Percentiles rank a stretch among this genome's conserved stretches.
phyloP scores from a whole-genome alignment of 2,888 invertebrate species.

The Pollenia angustigena region DNA sequence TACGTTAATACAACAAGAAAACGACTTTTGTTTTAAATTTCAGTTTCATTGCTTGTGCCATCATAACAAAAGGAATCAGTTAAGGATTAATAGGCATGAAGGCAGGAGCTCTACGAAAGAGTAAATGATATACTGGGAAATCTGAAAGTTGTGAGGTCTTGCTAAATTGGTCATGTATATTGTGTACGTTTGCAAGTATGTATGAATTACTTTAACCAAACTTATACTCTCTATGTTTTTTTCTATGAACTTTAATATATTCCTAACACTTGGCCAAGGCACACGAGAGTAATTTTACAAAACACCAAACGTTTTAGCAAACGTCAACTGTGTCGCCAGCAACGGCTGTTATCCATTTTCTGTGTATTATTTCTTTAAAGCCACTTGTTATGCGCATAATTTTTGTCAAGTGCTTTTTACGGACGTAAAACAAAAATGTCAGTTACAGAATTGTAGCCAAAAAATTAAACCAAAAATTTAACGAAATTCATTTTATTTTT shows the following conservation, averaged over 20 bases:
- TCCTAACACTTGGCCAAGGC: slow-evolving; percentile 11
- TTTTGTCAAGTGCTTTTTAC: slow-evolving; percentile 61
- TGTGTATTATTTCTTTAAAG: slow-evolving; percentile 64
- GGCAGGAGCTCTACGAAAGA: background rate
- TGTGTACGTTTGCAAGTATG: background rate
- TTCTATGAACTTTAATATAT: slow-evolving; percentile 22
- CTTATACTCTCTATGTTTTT: background rate
- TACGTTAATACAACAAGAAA: background rate
- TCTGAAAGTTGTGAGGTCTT: background rate
- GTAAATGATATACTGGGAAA: background rate
- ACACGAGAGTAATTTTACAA: background rate
- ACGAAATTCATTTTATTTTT: slow-evolving; percentile 46
- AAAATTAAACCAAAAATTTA: slow-evolving; percentile 25
- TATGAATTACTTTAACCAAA: background rate
- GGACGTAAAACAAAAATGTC: slow-evolving; percentile 71
- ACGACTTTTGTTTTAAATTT: slow-evolving; percentile 43
- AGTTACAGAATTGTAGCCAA: slow-evolving; percentile 55
- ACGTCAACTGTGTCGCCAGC: slow-evolving; percentile 4
- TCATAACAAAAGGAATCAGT: slow-evolving; percentile 35
- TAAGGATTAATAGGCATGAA: slow-evolving; percentile 47
- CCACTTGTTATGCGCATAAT: slow-evolving; percentile 73
- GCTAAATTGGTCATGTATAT: background rate
- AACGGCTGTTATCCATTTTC: slow-evolving; percentile 62
- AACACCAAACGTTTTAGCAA: background rate
- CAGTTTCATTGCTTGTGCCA: slow-evolving; percentile 18